phyloP scores from a whole-genome alignment of 2,113 vertebrate genomes.

The Porphyrio hochstetteri region DNA sequence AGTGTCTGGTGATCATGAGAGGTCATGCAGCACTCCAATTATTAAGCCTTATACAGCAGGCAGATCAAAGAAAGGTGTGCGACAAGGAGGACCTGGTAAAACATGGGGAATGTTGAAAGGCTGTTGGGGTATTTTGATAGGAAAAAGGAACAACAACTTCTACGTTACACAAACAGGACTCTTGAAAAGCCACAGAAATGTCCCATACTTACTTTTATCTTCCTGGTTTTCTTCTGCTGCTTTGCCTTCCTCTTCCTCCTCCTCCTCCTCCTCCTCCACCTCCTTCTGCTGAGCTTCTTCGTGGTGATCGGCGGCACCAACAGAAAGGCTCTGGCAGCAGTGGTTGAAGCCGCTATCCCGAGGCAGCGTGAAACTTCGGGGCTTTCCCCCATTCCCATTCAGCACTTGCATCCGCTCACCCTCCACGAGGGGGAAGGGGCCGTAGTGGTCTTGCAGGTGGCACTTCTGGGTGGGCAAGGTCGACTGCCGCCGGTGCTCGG shows the following conservation, averaged over 20 bases:
- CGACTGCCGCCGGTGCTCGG: constrained; percentile 89
- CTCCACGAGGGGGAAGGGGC: constrained; percentile 87
- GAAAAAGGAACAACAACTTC: neutral
- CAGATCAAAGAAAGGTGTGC: neutral
- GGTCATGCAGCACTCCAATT: neutral
- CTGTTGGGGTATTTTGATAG: neutral
- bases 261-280: constrained; percentile 77
- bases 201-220: constrained; percentile 80
- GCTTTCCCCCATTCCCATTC: constrained; percentile 86
- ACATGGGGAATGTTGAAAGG: neutral
- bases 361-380: constrained; percentile 95
- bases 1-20: neutral
- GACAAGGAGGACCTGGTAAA: neutral
- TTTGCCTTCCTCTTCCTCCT: constrained; percentile 78
- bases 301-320: constrained; percentile 79
- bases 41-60: neutral
- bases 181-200: constrained; percentile 60
- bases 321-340: constrained; percentile 83
- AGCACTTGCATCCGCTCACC: constrained; percentile 78
- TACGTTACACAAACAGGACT: constrained; percentile 1
- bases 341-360: constrained; percentile 93
- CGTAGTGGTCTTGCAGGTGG: constrained; percentile 92
- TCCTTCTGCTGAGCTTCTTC: constrained; percentile 82
- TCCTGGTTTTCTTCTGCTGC: constrained; percentile 74
- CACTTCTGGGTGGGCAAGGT: constrained; percentile 95